Percentiles rank a stretch among this genome's conserved stretches.
phyloP scores from a whole-genome alignment of 2,888 invertebrate genomes.

The Seira ritae region DNA sequence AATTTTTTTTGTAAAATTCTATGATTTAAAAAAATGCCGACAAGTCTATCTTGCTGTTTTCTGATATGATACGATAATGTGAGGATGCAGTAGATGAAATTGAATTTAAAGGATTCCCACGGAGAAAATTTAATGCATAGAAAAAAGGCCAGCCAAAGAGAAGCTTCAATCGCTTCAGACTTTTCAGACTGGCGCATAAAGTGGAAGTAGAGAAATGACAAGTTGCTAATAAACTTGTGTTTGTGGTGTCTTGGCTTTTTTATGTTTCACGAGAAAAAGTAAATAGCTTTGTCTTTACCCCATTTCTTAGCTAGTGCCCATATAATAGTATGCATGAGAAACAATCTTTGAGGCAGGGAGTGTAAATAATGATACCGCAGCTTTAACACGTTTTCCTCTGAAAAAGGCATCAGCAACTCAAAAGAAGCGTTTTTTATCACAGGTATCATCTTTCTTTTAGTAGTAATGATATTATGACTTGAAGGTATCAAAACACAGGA shows the following conservation, averaged over 20 bases:
- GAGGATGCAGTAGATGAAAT: slow-evolving; percentile 19
- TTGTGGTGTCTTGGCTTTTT: slow-evolving; percentile 4
- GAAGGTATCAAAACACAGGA: neutral
- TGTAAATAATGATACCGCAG: slow-evolving; percentile 1
- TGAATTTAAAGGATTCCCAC: slow-evolving; percentile 52
- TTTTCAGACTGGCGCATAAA: slow-evolving; percentile 15
- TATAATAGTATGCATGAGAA: slow-evolving; percentile 3
- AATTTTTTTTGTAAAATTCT: neutral
- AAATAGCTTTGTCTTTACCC: slow-evolving; percentile 40
- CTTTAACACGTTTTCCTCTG: slow-evolving; percentile 5
- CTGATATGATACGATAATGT: too few species aligned
- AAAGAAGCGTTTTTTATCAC: slow-evolving; percentile 6
- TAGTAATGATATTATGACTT: slow-evolving; percentile 13
- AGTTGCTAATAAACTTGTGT: slow-evolving; percentile 38
- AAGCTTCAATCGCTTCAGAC: neutral
- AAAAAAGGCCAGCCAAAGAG: slow-evolving; percentile 19
- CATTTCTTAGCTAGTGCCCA: slow-evolving; percentile 35
- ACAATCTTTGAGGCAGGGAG: neutral
- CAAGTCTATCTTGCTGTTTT: neutral
- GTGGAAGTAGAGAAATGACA: slow-evolving; percentile 29
- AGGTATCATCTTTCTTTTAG: too few species aligned
- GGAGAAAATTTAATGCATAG: slow-evolving; percentile 52
- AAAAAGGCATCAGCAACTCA: neutral
- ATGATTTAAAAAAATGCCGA: neutral
- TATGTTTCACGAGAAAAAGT: slow-evolving; percentile 29